Conservation (phyloP, 1,140 invertebrate genomes). For the Pseudomyrmex cubaensis region DNA sequence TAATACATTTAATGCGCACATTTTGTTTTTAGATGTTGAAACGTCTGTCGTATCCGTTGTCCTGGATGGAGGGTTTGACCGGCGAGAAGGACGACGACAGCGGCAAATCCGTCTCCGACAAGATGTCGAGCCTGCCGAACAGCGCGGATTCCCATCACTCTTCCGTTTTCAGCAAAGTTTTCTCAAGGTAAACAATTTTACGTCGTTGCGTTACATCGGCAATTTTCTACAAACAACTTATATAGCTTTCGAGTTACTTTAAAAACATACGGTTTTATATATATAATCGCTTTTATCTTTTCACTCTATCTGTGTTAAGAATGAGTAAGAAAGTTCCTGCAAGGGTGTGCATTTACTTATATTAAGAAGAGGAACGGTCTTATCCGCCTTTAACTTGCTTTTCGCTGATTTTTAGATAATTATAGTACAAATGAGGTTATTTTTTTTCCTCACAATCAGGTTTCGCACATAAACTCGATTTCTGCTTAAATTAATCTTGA, state of each 20-base stretch:
- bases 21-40: slow-evolving; percentile 91
- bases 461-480: too few species aligned
- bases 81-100: slow-evolving; percentile 88
- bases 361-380: slow-evolving; percentile 16
- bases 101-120: slow-evolving; percentile 79
- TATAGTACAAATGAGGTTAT: slow-evolving; percentile 62
- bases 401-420: slow-evolving; percentile 52
- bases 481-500: too few species aligned
- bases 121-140: slow-evolving; percentile 86
- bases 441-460: background rate
- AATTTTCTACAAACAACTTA: slow-evolving; percentile 11
- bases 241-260: slow-evolving; percentile 28
- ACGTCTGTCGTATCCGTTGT: slow-evolving; percentile 95
- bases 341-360: slow-evolving; percentile 40
- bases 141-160: slow-evolving; percentile 89
- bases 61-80: slow-evolving; percentile 95
- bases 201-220: background rate
- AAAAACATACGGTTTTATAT: slow-evolving; percentile 17
- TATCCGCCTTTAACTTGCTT: slow-evolving; percentile 66
- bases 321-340: slow-evolving; percentile 53
- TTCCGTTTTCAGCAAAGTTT: slow-evolving; percentile 94
- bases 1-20: slow-evolving; percentile 13
- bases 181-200: slow-evolving; percentile 90
- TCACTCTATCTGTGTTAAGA: slow-evolving; percentile 63
- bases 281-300: slow-evolving; percentile 59